phyloP scores from a whole-genome alignment of 2,113 vertebrate genomes.

The Leucoraja erinaceus region DNA sequence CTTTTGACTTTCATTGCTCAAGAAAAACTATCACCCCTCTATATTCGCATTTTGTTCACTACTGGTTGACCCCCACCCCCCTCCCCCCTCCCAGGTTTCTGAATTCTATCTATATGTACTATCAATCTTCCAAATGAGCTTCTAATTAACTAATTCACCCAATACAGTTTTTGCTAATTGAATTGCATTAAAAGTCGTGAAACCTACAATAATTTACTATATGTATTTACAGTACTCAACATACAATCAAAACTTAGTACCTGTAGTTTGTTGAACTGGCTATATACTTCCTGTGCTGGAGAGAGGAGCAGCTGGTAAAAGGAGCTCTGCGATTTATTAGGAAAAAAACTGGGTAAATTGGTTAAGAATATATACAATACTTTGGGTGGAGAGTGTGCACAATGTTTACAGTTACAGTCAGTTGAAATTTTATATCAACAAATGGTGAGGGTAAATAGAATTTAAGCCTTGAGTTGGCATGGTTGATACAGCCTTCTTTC shows the following conservation, averaged over 20 bases:
- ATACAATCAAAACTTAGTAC: constrained; percentile 36
- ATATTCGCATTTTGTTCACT: background rate
- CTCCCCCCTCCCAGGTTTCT: background rate
- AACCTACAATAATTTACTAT: constrained; percentile 31
- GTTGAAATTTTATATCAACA: constrained; percentile 29
- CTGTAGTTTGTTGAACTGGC: constrained; percentile 36
- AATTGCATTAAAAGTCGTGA: constrained; percentile 5
- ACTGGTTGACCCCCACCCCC: background rate
- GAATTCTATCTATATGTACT: background rate
- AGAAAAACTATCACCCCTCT: constrained; percentile 3
- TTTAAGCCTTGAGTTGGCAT: background rate
- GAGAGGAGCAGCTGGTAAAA: constrained; percentile 36
- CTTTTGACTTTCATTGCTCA: constrained; percentile 9
- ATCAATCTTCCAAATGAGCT: background rate
- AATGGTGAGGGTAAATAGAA: constrained; percentile 19
- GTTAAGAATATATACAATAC: constrained; percentile 35
- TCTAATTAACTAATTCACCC: constrained; percentile 19
- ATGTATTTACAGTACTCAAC: constrained; percentile 36
- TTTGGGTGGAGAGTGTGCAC: constrained; percentile 33
- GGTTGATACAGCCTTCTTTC: constrained; percentile 9
- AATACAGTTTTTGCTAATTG: background rate
- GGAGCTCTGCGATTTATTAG: constrained; percentile 34
- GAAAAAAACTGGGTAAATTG: constrained; percentile 32
- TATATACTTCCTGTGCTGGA: constrained; percentile 37
- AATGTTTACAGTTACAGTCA: constrained; percentile 36